A percentile compares a stretch with the other conserved stretches of the same genome.
Conservation (phyloP, 2,113 vertebrate species). For the Rattus rattus region DNA sequence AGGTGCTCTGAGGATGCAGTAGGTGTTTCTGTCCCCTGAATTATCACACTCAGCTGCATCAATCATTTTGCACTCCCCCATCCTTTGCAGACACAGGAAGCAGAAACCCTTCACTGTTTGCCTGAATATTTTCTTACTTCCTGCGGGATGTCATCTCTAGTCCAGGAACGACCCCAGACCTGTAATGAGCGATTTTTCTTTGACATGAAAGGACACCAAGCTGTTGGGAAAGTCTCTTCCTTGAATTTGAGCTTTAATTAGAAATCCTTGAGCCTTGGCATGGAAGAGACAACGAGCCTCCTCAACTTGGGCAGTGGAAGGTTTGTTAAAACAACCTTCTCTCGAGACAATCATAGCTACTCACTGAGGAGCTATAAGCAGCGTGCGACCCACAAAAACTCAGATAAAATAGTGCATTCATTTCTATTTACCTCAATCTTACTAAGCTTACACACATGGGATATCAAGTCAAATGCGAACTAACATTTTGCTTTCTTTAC, state of each 20-base stretch:
- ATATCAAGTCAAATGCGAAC: constrained; percentile 13
- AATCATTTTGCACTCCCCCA: neutral
- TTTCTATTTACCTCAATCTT: neutral
- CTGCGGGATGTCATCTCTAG: neutral
- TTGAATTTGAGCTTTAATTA: neutral
- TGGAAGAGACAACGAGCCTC: neutral
- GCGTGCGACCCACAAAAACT: neutral
- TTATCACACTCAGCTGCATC: neutral
- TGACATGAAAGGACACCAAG: neutral
- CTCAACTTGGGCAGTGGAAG: neutral
- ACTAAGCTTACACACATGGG: neutral
- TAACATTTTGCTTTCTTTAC: neutral
- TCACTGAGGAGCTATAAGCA: neutral
- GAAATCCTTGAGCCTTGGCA: neutral
- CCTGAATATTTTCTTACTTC: neutral
- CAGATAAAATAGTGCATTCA: neutral
- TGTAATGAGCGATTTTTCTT: neutral
- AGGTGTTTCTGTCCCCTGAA: constrained; percentile 12
- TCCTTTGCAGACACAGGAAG: neutral
- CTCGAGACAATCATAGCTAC: neutral
- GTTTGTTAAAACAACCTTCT: neutral
- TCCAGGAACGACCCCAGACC: neutral
- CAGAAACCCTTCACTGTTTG: neutral
- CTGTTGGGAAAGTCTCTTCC: neutral
- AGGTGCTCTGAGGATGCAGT: constrained; percentile 46